Conservation (phyloP, 2,888 invertebrate genomes). For the Invenusta paracnida region DNA sequence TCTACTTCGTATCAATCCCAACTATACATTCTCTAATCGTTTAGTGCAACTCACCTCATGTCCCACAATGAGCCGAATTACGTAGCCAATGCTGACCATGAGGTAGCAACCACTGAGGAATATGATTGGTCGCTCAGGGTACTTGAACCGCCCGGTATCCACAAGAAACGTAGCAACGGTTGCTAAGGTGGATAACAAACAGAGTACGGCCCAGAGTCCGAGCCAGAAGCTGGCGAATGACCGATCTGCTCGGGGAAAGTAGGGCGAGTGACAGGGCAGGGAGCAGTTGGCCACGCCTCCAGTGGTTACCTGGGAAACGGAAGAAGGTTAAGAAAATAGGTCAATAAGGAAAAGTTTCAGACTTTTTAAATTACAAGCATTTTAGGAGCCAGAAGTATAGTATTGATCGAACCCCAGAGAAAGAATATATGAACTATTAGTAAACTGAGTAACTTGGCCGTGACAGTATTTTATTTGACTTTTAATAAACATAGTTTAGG, state of each 20-base stretch:
- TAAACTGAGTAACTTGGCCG: too few species aligned
- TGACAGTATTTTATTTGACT: too few species aligned
- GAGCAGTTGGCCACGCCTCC: slow-evolving; percentile 67
- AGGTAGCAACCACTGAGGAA: slow-evolving; percentile 93
- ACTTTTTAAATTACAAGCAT: too few species aligned
- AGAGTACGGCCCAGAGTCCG: slow-evolving; percentile 83
- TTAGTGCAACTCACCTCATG: slow-evolving; percentile 69
- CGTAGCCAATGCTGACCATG: slow-evolving; percentile 79
- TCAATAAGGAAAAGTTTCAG: too few species aligned
- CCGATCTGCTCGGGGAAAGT: slow-evolving; percentile 65
- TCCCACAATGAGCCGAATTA: slow-evolving; percentile 72
- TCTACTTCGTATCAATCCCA: too few species aligned
- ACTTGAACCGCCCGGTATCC: slow-evolving; percentile 87
- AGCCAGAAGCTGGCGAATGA: slow-evolving; percentile 84
- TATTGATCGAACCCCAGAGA: too few species aligned
- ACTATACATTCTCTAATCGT: too few species aligned
- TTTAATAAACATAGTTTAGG: too few species aligned
- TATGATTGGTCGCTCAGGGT: slow-evolving; percentile 94
- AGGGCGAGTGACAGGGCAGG: slow-evolving; percentile 83
- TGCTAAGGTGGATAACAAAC: slow-evolving; percentile 83
- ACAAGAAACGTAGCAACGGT: slow-evolving; percentile 76
- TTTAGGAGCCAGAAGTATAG: too few species aligned
- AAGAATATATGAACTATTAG: too few species aligned
- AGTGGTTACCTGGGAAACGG: slow-evolving; percentile 47
- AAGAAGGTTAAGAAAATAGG: too few species aligned